Conservation (phyloP, 2,797 vertebrate species). For the Carapus acus region DNA sequence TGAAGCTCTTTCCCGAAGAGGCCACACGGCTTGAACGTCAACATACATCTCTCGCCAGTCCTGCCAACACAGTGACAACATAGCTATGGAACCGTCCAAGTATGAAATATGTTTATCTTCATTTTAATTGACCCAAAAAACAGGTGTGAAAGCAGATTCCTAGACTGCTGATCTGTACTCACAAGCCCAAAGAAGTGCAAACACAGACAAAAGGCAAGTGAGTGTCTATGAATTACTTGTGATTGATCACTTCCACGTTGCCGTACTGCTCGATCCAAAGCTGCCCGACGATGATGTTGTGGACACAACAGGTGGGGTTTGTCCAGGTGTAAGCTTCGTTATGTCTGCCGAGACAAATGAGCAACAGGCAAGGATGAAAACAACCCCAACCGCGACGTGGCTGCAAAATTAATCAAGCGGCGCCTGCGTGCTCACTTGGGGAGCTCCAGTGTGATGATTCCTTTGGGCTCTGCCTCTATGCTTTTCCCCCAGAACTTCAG, state of each 20-base stretch:
- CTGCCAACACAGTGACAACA: too few relatives aligned
- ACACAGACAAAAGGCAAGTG: neutral
- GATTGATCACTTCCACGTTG: conserved; percentile 92
- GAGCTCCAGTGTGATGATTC: conserved; percentile 92
- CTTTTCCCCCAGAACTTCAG: conserved; percentile 99
- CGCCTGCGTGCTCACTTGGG: conserved; percentile 78
- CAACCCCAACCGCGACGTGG: neutral
- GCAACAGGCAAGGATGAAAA: neutral
- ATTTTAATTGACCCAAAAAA: conserved; percentile 37
- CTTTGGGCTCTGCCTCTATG: conserved; percentile 96
- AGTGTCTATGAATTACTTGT: conserved; percentile 77
- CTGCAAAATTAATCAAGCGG: neutral
- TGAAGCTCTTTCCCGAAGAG: conserved; percentile 97
- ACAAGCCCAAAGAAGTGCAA: conserved; percentile 2
- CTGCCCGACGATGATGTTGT: conserved; percentile 97
- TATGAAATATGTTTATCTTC: too few relatives aligned
- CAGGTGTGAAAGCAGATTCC: conserved; percentile 43
- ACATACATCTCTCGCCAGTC: conserved; percentile 89
- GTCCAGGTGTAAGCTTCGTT: conserved; percentile 97
- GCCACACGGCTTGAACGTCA: conserved; percentile 92
- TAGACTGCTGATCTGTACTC: conserved; percentile 7
- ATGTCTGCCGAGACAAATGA: conserved; percentile 70
- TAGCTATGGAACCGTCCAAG: too few relatives aligned
- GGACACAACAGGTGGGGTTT: conserved; percentile 95
- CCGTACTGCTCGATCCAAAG: conserved; percentile 99